A percentile compares a stretch with the other conserved stretches of the same genome.
Evolutionary conservation across 2,888 invertebrate genomes (phyloP).

Genomic region (Xestia xanthographa): DNA sequence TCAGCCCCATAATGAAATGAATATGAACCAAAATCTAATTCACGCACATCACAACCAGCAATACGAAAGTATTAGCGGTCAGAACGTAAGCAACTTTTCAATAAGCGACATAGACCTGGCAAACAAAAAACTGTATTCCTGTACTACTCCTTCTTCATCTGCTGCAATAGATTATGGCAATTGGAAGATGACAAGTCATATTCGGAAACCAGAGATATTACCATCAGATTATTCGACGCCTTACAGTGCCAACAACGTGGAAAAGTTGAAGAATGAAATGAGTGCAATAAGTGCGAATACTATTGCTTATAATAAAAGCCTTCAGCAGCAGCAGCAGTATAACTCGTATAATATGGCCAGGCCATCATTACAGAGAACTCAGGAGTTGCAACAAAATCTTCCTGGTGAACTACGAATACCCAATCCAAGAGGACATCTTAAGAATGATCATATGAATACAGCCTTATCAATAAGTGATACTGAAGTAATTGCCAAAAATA

Average conservation of each 20-base stretch:
- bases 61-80: slow-evolving; percentile 79
- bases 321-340: slow-evolving; percentile 75
- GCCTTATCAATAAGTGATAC: slow-evolving; percentile 73
- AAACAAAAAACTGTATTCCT: slow-evolving; percentile 85
- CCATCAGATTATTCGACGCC: slow-evolving; percentile 84
- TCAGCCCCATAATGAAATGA: slow-evolving; percentile 77
- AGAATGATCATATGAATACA: slow-evolving; percentile 77
- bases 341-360: slow-evolving; percentile 80
- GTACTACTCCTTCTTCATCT: slow-evolving; percentile 76
- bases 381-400: slow-evolving; percentile 82
- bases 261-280: slow-evolving; percentile 81
- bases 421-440: slow-evolving; percentile 82
- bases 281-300: slow-evolving; percentile 73
- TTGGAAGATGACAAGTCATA: slow-evolving; percentile 84
- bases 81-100: slow-evolving; percentile 81
- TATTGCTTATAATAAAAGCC: slow-evolving; percentile 83
- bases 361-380: slow-evolving; percentile 77
- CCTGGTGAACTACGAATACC: slow-evolving; percentile 85
- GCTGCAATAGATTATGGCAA: slow-evolving; percentile 85
- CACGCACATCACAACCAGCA: slow-evolving; percentile 86
- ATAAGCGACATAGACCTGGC: slow-evolving; percentile 87
- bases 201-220: slow-evolving; percentile 82
- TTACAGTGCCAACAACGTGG: slow-evolving; percentile 77
- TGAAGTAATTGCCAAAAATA: slow-evolving; percentile 78
- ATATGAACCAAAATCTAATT: slow-evolving; percentile 78